A percentile compares a stretch with the other conserved stretches of the same genome.
These are phyloP conservation scores for Hymenochirus boettgeri DNA, from an alignment of 2,113 vertebrate species.

Conservation along the genomic window DNA sequence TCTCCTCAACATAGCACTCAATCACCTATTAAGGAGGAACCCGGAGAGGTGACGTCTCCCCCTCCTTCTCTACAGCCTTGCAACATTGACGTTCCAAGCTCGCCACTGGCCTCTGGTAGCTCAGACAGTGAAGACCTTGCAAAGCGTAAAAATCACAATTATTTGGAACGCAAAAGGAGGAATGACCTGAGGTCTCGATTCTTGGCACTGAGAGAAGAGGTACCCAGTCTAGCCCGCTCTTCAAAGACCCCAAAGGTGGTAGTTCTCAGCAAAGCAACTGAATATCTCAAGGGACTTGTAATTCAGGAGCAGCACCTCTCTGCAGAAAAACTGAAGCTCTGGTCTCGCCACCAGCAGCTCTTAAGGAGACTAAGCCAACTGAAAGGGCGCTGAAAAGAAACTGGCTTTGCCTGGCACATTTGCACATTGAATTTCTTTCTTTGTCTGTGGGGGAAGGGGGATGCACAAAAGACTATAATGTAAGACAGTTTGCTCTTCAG, in stretches of 20 bases:
- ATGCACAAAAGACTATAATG: slow-evolving; percentile 24
- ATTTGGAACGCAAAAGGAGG: slow-evolving; percentile 85
- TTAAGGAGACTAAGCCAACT: slow-evolving; percentile 74
- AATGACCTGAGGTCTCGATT: slow-evolving; percentile 89
- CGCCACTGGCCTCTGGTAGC: slow-evolving; percentile 56
- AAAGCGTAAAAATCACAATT: slow-evolving; percentile 89
- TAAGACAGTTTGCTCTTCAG: slow-evolving; percentile 1
- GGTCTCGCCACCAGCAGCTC: slow-evolving; percentile 71
- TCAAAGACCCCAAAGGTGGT: slow-evolving; percentile 89
- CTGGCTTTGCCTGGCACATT: slow-evolving; percentile 47
- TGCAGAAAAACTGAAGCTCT: slow-evolving; percentile 79
- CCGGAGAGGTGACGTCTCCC: not conserved
- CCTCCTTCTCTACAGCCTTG: slow-evolving; percentile 48
- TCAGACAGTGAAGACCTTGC: slow-evolving; percentile 85
- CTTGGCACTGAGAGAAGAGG: slow-evolving; percentile 79
- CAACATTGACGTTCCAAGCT: slow-evolving; percentile 48
- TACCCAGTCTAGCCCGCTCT: slow-evolving; percentile 77
- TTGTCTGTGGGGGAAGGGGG: not conserved
- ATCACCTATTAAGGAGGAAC: slow-evolving; percentile 7
- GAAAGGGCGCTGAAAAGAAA: slow-evolving; percentile 65
- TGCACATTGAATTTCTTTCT: slow-evolving; percentile 58
- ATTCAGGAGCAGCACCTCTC: slow-evolving; percentile 69
- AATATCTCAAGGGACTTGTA: slow-evolving; percentile 78
- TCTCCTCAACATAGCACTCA: not conserved
- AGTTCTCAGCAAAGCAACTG: slow-evolving; percentile 85